Percentiles rank a stretch among this genome's conserved stretches.
Evolutionary conservation across 2,888 invertebrate species (phyloP).

Genomic region (Anthophora plumipes): DNA sequence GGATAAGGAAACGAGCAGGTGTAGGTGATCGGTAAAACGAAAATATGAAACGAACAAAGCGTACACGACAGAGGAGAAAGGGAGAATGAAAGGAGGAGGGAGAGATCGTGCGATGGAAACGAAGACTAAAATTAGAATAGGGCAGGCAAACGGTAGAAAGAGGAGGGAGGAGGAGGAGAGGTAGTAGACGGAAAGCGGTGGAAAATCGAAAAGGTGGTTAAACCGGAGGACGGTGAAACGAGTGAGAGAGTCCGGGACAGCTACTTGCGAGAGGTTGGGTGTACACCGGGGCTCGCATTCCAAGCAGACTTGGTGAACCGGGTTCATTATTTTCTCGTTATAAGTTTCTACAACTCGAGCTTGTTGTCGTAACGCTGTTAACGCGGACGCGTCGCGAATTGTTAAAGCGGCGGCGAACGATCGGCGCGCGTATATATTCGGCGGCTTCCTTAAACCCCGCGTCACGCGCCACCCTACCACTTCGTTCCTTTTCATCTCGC

Average conservation of each 20-base stretch:
- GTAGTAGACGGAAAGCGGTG: constrained; percentile 45
- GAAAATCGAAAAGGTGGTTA: constrained; percentile 59
- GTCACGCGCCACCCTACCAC: constrained; percentile 60
- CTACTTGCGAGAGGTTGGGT: constrained; percentile 55
- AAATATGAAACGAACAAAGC: constrained; percentile 51
- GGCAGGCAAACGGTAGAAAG: constrained; percentile 16
- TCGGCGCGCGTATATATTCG: constrained; percentile 68
- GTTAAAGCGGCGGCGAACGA: constrained; percentile 78
- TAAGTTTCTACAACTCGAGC: constrained; percentile 84
- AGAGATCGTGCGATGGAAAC: constrained; percentile 28
- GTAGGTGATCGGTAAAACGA: constrained; percentile 52
- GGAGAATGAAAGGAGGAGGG: background rate
- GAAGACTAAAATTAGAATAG: constrained; percentile 60
- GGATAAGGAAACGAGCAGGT: constrained; percentile 21
- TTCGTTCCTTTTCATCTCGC: constrained; percentile 60
- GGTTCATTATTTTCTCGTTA: constrained; percentile 84
- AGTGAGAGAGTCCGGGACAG: constrained; percentile 45
- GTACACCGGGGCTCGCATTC: constrained; percentile 81
- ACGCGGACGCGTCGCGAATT: constrained; percentile 83
- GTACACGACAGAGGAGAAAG: too few species aligned
- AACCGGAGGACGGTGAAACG: constrained; percentile 41
- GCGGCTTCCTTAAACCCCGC: constrained; percentile 62
- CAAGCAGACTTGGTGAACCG: constrained; percentile 82
- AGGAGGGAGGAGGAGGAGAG: constrained; percentile 20
- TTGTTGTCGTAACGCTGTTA: constrained; percentile 84